phyloP scores from a whole-genome alignment of 1,140 invertebrate species.

The Glossosoma conforme region DNA sequence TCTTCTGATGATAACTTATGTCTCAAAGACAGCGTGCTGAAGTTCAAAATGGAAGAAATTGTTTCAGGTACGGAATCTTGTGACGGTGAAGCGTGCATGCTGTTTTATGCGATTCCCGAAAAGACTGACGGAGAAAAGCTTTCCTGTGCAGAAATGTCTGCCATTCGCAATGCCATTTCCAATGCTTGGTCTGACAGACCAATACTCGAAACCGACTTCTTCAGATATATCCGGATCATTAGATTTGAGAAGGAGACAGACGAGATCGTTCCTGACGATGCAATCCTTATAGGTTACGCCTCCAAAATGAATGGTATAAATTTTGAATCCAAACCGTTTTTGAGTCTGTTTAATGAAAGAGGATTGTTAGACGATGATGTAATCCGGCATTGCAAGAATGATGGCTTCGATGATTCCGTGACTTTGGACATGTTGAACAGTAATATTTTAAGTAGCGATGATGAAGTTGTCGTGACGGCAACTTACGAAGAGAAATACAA shows the following conservation, averaged over 20 bases:
- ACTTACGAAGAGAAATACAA: not conserved
- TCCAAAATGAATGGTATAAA: not conserved
- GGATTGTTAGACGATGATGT: not conserved
- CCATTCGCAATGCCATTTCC: conserved; percentile 1
- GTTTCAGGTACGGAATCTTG: not conserved
- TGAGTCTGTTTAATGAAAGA: conserved; percentile 8
- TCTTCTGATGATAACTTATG: conserved; percentile 19
- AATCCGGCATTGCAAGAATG: not conserved
- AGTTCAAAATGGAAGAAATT: not conserved
- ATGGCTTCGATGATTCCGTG: not conserved
- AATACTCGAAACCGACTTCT: conserved; percentile 2
- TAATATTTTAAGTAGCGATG: not conserved
- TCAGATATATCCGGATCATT: conserved; percentile 6
- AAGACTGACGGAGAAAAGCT: conserved; percentile 2
- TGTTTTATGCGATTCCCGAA: conserved; percentile 14
- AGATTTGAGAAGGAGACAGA: conserved; percentile 6
- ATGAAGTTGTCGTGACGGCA: not conserved
- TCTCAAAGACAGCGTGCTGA: conserved; percentile 13
- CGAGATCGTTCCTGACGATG: conserved; percentile 11
- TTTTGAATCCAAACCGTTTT: conserved; percentile 3
- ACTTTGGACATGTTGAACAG: not conserved
- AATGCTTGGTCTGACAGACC: conserved; percentile 6
- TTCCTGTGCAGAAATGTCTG: conserved; percentile 1
- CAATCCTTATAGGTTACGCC: not conserved
- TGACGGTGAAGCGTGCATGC: not conserved